Percentiles rank a stretch among this genome's conserved stretches.
phyloP scores from a whole-genome alignment of 2,797 vertebrate species.

The Amphiprion clarkii region DNA sequence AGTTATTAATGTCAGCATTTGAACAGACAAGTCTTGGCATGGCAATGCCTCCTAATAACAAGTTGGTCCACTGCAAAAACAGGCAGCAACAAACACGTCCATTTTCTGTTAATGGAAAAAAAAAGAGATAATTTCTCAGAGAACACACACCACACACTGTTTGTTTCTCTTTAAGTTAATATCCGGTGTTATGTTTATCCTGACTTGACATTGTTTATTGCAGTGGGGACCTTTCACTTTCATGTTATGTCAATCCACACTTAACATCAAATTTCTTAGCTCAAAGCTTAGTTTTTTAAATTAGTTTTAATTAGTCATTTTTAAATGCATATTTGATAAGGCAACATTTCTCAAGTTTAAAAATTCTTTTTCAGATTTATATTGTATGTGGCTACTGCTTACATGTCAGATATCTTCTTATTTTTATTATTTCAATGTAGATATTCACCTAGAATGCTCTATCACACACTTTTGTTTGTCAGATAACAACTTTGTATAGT shows the following conservation, averaged over 20 bases:
- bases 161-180: slow-evolving; percentile 27
- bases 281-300: neutral
- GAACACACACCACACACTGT: neutral
- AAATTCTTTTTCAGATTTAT: neutral
- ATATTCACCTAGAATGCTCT: neutral
- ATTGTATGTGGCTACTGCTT: neutral
- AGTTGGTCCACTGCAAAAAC: neutral
- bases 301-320: neutral
- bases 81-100: neutral
- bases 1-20: neutral
- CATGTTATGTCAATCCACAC: neutral
- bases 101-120: neutral
- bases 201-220: slow-evolving; percentile 14
- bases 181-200: slow-evolving; percentile 18
- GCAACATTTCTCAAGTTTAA: neutral
- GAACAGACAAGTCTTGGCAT: slow-evolving; percentile 41
- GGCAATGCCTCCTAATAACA: neutral
- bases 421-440: neutral
- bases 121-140: neutral
- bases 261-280: neutral
- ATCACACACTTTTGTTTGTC: neutral
- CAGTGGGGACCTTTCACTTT: slow-evolving; percentile 7
- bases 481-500: neutral
- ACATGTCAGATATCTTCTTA: neutral
- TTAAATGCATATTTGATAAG: neutral